Conservation (phyloP, 2,888 invertebrate genomes). For the Onchidella celtica region DNA sequence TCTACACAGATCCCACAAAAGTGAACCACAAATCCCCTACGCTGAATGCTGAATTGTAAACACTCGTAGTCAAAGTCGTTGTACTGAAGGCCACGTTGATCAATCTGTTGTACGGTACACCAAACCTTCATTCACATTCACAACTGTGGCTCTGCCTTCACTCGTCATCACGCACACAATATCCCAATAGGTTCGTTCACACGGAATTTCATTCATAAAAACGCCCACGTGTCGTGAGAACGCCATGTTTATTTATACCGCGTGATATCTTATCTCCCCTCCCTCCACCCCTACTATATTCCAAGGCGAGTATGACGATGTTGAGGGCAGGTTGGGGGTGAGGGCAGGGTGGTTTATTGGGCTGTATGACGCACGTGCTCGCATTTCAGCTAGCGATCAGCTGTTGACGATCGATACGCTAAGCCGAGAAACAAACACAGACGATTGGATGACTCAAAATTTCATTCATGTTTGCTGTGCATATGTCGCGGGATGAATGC, state of each 20-base stretch:
- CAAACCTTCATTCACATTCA: too few relatives aligned
- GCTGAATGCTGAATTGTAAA: too few relatives aligned
- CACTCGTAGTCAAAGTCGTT: too few relatives aligned
- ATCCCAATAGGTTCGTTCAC: too few relatives aligned
- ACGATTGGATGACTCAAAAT: background rate
- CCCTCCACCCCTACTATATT: background rate
- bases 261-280: background rate
- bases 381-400: conserved; percentile 2
- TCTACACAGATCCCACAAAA: too few relatives aligned
- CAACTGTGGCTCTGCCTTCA: too few relatives aligned
- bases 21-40: too few relatives aligned
- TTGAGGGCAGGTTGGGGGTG: background rate
- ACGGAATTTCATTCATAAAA: conserved; percentile 19
- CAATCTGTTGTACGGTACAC: too few relatives aligned
- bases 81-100: too few relatives aligned
- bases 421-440: too few relatives aligned
- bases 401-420: background rate
- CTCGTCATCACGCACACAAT: too few relatives aligned
- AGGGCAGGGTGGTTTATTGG: background rate
- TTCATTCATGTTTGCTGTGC: conserved; percentile 11
- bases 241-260: conserved; percentile 9
- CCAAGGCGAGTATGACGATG: background rate
- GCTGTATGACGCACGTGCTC: conserved; percentile 29
- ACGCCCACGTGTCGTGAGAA: conserved; percentile 1
- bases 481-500: too few relatives aligned